Conservation (phyloP, 2,888 invertebrate genomes). For the Caenorhabditis parvicauda region DNA sequence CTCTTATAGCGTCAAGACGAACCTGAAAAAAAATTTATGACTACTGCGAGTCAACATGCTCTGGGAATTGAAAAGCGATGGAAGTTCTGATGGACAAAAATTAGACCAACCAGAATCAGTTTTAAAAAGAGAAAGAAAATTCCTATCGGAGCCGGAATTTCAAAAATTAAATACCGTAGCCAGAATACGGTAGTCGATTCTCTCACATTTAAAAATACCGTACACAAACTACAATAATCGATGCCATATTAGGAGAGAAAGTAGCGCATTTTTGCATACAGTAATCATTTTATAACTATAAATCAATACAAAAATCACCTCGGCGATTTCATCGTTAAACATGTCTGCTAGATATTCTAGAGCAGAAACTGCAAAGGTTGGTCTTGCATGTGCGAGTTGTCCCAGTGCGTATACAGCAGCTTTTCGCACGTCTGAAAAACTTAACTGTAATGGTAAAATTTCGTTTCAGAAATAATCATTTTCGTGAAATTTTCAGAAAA, state of each 20-base stretch:
- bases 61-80: too few relatives aligned
- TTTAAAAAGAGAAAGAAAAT: too few relatives aligned
- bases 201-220: too few relatives aligned
- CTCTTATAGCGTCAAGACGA: conserved; percentile 84
- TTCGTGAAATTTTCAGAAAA: background rate
- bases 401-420: conserved; percentile 92
- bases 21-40: conserved; percentile 35
- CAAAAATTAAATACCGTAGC: too few relatives aligned
- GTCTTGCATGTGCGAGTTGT: conserved; percentile 78
- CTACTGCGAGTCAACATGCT: too few relatives aligned
- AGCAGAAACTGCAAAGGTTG: conserved; percentile 74
- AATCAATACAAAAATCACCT: too few relatives aligned
- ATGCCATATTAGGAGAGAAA: background rate
- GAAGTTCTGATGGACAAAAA: too few relatives aligned
- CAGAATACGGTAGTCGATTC: too few relatives aligned
- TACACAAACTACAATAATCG: too few relatives aligned
- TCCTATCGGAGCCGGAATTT: too few relatives aligned
- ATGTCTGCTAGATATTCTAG: conserved; percentile 96
- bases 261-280: background rate
- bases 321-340: conserved; percentile 99
- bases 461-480: background rate
- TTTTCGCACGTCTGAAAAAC: conserved; percentile 78
- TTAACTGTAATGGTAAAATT: background rate
- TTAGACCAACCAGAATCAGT: too few relatives aligned
- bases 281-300: background rate